These are phyloP conservation scores for Apoda limacodes DNA, from an alignment of 2,888 invertebrate genomes.

Conservation along the genomic window DNA sequence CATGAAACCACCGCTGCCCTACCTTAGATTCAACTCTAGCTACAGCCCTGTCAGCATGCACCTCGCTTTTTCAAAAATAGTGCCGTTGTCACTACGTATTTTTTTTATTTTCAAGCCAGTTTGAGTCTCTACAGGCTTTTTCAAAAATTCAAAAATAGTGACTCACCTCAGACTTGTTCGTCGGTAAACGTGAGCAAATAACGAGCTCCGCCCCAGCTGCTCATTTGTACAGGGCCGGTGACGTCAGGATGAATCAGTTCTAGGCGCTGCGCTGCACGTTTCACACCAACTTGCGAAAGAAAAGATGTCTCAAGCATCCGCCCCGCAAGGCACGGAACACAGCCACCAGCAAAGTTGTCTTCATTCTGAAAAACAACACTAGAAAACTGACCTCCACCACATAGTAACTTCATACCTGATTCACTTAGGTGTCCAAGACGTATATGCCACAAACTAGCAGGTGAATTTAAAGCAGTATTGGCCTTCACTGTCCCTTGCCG, in stretches of 20 bases:
- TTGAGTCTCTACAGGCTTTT: no score
- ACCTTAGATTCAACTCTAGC: no score
- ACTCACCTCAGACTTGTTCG: slow-evolving; percentile 8
- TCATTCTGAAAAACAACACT: not conserved
- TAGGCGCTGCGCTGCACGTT: slow-evolving; percentile 6
- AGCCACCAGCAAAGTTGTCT: not conserved
- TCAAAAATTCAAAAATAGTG: no score
- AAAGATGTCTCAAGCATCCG: slow-evolving; percentile 8
- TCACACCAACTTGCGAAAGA: slow-evolving; percentile 6
- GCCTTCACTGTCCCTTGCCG: no score
- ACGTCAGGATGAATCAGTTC: slow-evolving; percentile 10
- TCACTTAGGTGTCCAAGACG: not conserved
- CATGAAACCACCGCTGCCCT: no score
- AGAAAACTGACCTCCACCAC: not conserved
- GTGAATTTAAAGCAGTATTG: no score
- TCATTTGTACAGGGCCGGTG: slow-evolving; percentile 6
- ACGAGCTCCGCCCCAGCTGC: slow-evolving; percentile 6
- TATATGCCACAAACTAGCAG: no score
- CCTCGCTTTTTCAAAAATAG: slow-evolving; percentile 10
- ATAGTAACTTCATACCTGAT: not conserved
- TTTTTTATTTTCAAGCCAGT: no score
- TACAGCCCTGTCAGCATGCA: no score
- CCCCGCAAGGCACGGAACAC: slow-evolving; percentile 12
- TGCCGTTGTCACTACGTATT: no score
- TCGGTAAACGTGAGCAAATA: slow-evolving; percentile 11